Conservation (phyloP, 2,797 vertebrate species). For the Diplodus puntazzo region DNA sequence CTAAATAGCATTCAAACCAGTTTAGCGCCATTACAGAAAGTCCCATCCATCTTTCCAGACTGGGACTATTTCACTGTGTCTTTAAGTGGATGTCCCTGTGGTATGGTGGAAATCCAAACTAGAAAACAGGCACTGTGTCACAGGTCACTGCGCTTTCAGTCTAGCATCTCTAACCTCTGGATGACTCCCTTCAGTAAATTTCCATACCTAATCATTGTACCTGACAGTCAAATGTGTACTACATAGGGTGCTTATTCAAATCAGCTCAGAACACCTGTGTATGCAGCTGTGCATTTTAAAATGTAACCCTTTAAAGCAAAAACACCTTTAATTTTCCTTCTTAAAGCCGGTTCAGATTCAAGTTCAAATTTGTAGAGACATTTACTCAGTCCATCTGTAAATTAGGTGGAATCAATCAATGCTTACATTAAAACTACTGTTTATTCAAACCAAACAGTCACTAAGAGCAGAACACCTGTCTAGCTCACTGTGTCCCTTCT, state of each 20-base stretch:
- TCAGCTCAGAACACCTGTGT: conserved; percentile 2
- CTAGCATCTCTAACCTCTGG: not conserved
- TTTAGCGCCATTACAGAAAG: no score
- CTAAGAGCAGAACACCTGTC: not conserved
- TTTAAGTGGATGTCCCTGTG: not conserved
- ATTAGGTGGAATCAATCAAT: not conserved
- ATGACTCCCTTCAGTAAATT: not conserved
- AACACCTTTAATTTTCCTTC: no score
- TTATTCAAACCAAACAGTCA: not conserved
- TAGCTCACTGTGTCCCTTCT: not conserved
- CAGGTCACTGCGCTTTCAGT: not conserved
- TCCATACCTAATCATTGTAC: not conserved
- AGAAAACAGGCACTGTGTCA: not conserved
- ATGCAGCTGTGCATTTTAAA: not conserved
- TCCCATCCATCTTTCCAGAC: no score
- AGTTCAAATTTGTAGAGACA: no score
- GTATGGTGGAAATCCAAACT: not conserved
- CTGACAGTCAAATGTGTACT: conserved; percentile 6
- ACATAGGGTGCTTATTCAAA: not conserved
- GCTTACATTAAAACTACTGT: not conserved
- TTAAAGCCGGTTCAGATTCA: no score
- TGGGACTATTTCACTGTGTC: not conserved
- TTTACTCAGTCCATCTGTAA: no score
- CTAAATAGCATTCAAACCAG: no score
- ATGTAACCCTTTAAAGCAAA: not conserved